A percentile compares a stretch with the other conserved stretches of the same genome.
Conservation (phyloP, 2,888 invertebrate genomes). For the Sarcophaga rosellei region DNA sequence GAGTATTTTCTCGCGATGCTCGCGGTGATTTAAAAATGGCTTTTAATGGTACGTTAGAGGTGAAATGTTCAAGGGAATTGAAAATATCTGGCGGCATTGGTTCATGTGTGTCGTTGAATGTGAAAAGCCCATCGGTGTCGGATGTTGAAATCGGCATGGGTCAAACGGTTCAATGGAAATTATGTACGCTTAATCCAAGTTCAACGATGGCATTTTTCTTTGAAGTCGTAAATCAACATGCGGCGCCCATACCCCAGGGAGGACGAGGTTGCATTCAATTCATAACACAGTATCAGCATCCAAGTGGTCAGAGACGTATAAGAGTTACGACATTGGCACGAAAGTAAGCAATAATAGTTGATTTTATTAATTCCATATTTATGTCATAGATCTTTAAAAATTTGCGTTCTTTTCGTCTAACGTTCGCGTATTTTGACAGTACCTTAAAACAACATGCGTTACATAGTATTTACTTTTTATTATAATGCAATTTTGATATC, state of each 20-base stretch:
- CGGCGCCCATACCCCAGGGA: constrained; percentile 96
- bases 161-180: constrained; percentile 98
- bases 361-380: background rate
- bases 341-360: constrained; percentile 84
- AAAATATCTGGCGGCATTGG: constrained; percentile 97
- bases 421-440: no score
- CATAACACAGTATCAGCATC: constrained; percentile 99
- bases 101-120: constrained; percentile 95
- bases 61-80: constrained; percentile 97
- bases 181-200: constrained; percentile 96
- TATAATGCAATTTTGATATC: no score
- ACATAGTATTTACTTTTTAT: no score
- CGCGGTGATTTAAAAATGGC: constrained; percentile 98
- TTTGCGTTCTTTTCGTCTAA: background rate
- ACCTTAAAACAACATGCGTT: no score
- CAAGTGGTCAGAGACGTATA: constrained; percentile 96
- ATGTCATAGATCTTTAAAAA: background rate
- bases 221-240: constrained; percentile 97
- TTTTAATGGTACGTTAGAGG: constrained; percentile 97
- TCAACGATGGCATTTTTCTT: constrained; percentile 97
- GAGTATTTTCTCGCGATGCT: constrained; percentile 96
- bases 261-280: constrained; percentile 98
- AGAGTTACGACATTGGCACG: constrained; percentile 98
- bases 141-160: constrained; percentile 99
- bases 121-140: constrained; percentile 95